phyloP scores from a whole-genome alignment of 2,888 invertebrate species.

The Diarsia mendica region DNA sequence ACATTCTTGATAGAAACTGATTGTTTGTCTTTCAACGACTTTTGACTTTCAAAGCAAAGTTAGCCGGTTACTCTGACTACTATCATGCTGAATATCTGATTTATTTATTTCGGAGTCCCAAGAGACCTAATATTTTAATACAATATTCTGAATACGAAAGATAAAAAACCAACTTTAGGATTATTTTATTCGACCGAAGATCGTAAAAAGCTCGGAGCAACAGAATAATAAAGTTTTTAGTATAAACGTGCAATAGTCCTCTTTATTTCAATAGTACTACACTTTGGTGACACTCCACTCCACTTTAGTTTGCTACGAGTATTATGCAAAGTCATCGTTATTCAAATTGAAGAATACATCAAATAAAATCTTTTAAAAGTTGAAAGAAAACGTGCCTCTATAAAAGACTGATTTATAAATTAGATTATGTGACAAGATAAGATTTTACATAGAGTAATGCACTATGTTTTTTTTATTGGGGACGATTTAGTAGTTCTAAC shows the following conservation, averaged over 20 bases:
- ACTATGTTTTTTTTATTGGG: not conserved
- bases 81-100: constrained; percentile 18
- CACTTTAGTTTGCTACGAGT: constrained; percentile 12
- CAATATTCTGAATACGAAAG: constrained; percentile 30
- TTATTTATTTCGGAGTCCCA: constrained; percentile 12
- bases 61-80: constrained; percentile 7
- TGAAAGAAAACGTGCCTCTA: not conserved
- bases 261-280: constrained; percentile 19
- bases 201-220: constrained; percentile 41
- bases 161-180: constrained; percentile 30
- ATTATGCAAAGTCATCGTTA: constrained; percentile 24
- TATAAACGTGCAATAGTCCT: constrained; percentile 16
- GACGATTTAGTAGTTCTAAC: not conserved
- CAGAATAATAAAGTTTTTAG: constrained; percentile 43
- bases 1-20: constrained; percentile 8
- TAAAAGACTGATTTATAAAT: constrained; percentile 10
- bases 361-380: constrained; percentile 9
- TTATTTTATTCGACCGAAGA: constrained; percentile 35
- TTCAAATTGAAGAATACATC: constrained; percentile 35
- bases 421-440: constrained; percentile 8
- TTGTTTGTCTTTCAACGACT: constrained; percentile 28
- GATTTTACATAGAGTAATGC: constrained; percentile 12
- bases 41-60: constrained; percentile 34
- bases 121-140: constrained; percentile 9
- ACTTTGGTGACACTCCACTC: constrained; percentile 19